phyloP scores from a whole-genome alignment of 2,797 vertebrate species.

The Dryobates pubescens region DNA sequence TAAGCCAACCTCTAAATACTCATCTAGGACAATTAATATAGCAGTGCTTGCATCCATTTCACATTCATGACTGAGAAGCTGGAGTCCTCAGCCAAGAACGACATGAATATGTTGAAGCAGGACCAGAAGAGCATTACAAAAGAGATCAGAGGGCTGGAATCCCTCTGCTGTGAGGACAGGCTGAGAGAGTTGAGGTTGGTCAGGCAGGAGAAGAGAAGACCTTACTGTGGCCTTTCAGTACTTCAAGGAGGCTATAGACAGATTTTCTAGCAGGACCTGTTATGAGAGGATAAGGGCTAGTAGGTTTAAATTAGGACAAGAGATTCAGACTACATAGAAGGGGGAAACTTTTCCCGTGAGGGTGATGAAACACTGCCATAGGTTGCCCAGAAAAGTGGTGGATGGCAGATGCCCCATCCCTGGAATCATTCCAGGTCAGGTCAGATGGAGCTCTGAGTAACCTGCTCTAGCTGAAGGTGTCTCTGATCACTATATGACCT shows the following conservation, averaged over 20 bases:
- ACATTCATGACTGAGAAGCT: neutral
- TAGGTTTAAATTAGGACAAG: neutral
- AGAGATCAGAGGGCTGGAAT: neutral
- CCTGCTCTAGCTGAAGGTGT: neutral
- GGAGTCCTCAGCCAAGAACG: neutral
- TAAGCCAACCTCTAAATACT: neutral
- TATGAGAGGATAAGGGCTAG: neutral
- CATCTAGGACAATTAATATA: neutral
- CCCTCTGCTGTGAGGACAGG: neutral
- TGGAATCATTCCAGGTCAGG: neutral
- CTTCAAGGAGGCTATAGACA: neutral
- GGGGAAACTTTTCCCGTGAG: neutral
- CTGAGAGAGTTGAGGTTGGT: neutral
- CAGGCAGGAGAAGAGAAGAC: neutral
- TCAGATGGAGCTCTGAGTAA: neutral
- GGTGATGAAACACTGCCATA: neutral
- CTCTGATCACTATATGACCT: neutral
- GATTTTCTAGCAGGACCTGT: neutral
- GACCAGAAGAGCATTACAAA: neutral
- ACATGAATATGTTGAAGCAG: neutral
- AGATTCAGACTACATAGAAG: neutral
- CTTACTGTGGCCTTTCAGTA: neutral
- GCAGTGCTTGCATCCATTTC: fast-evolving
- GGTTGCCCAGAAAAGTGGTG: neutral
- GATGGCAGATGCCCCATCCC: neutral